Evolutionary conservation across 2,888 invertebrate genomes (phyloP).

Genomic region (Yponomeuta plumbellus): DNA sequence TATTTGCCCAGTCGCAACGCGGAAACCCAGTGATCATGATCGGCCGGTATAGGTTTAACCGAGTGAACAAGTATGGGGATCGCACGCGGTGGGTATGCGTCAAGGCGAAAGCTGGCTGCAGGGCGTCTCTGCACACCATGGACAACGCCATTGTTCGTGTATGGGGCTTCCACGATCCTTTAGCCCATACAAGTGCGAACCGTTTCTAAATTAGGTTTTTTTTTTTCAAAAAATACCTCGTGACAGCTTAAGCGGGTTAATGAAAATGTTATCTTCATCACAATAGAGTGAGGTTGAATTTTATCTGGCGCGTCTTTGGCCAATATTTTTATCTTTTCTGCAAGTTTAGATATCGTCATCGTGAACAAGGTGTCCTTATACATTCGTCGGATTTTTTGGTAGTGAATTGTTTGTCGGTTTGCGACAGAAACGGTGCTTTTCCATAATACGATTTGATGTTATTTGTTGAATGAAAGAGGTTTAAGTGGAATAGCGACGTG

Average conservation of each 20-base stretch:
- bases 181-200: slow-evolving; percentile 65
- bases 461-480: not conserved
- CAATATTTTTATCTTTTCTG: too few relatives aligned
- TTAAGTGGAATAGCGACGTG: not conserved
- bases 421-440: not conserved
- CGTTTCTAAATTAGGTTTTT: slow-evolving; percentile 40
- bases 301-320: too few relatives aligned
- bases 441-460: not conserved
- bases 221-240: slow-evolving; percentile 6
- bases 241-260: too few relatives aligned
- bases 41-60: slow-evolving; percentile 66
- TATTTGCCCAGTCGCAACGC: slow-evolving; percentile 65
- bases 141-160: slow-evolving; percentile 68
- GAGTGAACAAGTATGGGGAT: slow-evolving; percentile 65
- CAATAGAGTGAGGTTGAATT: too few relatives aligned
- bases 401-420: not conserved
- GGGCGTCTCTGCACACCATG: slow-evolving; percentile 65
- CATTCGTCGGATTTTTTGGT: not conserved
- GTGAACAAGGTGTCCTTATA: not conserved
- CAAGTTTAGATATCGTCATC: too few relatives aligned
- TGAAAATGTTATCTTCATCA: too few relatives aligned
- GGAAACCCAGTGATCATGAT: slow-evolving; percentile 72
- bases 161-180: slow-evolving; percentile 66
- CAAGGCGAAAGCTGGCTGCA: slow-evolving; percentile 66
- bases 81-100: slow-evolving; percentile 68